A percentile compares a stretch with the other conserved stretches of the same genome.
These are phyloP conservation scores for Megaceryle alcyon DNA, from an alignment of 2,797 vertebrate genomes.

Conservation along the genomic window DNA sequence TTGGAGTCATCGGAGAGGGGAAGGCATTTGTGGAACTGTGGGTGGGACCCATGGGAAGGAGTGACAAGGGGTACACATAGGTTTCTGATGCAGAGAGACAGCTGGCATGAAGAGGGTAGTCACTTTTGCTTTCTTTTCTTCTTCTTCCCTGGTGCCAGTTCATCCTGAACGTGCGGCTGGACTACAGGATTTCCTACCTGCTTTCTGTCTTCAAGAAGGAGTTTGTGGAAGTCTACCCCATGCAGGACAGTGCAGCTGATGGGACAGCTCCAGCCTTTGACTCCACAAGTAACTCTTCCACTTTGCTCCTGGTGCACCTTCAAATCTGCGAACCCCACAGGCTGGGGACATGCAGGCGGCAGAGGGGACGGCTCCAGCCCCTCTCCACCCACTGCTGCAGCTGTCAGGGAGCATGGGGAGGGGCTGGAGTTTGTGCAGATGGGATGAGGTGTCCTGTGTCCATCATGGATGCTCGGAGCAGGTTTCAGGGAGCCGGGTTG, in stretches of 20 bases:
- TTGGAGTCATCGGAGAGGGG: slow-evolving; percentile 28
- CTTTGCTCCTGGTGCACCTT: neutral
- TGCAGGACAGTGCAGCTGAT: slow-evolving; percentile 88
- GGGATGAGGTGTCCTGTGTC: neutral
- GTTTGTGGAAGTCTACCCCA: slow-evolving; percentile 95
- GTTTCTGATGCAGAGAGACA: neutral
- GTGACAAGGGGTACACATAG: neutral
- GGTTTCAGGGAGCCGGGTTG: neutral
- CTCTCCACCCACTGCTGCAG: neutral
- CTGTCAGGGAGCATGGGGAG: neutral
- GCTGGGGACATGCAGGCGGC: neutral
- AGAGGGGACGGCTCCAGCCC: neutral
- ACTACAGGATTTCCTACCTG: slow-evolving; percentile 95
- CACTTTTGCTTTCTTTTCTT: neutral
- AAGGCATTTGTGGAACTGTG: neutral
- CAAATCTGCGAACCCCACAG: neutral
- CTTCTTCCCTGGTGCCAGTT: slow-evolving; percentile 69
- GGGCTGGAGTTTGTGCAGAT: neutral
- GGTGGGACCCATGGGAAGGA: neutral
- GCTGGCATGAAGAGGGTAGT: neutral
- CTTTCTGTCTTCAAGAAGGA: slow-evolving; percentile 99
- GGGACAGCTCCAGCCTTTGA: slow-evolving; percentile 90
- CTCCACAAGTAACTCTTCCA: slow-evolving; percentile 77
- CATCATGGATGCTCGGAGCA: fast-evolving
- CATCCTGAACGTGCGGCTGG: slow-evolving; percentile 91